These are phyloP conservation scores for Rhinolophus ferrumequinum DNA, from an alignment of 2,113 vertebrate genomes.

Conservation along the genomic window DNA sequence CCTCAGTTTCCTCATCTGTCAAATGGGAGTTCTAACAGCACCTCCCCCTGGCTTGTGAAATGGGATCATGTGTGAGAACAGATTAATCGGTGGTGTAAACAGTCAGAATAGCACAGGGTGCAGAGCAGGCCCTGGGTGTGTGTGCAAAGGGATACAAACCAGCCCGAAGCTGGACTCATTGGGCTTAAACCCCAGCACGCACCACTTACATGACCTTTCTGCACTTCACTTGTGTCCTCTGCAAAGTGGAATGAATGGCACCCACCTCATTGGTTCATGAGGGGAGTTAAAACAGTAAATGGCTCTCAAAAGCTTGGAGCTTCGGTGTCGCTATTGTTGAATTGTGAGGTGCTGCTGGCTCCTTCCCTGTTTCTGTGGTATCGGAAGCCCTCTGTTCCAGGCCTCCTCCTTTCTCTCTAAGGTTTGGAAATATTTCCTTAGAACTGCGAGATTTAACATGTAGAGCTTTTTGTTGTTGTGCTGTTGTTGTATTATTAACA, in stretches of 20 bases:
- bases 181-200: too few species aligned
- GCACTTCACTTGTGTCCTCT: not conserved
- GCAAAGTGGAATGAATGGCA: too few species aligned
- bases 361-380: not conserved
- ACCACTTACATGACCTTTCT: accelerated
- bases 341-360: too few species aligned
- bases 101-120: accelerated
- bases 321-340: too few species aligned
- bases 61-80: accelerated
- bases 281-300: not conserved
- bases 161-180: not conserved
- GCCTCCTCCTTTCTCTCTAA: not conserved
- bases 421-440: not conserved
- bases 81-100: not conserved
- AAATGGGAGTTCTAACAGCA: too few species aligned
- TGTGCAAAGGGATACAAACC: not conserved
- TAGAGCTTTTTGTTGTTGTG: too few species aligned
- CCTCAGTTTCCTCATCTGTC: not conserved
- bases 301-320: too few species aligned
- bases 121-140: not conserved
- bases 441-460: not conserved
- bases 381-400: not conserved
- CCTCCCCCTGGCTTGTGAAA: too few species aligned
- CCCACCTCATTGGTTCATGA: not conserved
- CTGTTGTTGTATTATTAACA: not conserved